Evolutionary conservation across 2,888 invertebrate genomes (phyloP), one percentile per base, ranked within the genome.

Genomic region (Gerosis bhagava): DNA sequence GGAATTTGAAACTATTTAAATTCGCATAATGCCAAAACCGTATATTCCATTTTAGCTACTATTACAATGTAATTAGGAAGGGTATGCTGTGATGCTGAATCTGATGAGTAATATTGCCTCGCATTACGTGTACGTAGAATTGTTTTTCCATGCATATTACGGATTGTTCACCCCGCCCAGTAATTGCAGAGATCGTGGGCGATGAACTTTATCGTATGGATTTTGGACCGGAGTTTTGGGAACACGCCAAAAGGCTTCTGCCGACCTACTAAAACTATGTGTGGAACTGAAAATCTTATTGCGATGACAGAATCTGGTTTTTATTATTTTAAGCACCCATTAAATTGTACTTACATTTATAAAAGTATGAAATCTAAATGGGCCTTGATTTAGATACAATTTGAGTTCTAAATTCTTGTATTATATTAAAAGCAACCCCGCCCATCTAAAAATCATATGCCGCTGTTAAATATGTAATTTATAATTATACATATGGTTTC

Each of bases 151-250:
- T 62, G 62, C 63, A 62, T 50, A 58, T 55, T 61, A 65, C 63
- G 69, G 71, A 69, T 70, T 77, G 67, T 77, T 77, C 76, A 79
- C 71, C 76, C 62, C 69, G 59, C 46, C 57, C 24, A 29, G 44
- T 36, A 16, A 57, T 56, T 61, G 61, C 50, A 61, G 59, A 64
- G 74, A 67, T 70, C 70, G 73, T 70, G 75, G 73, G 73, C 76
- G 67, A 63, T 75, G 72, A 72, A 73, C 67, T 45, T 32, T 43
- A 25, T 24, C 26, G 25, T 32, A 37, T 46, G 19, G 51, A 41
- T 43, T 45, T 56, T 53, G 62, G 44, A 45, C 22, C 60, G 60
- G 50, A 43, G 63, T 68, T 36, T 71, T 71, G 67, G 73, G 62
- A 45, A 54, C 56, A 46, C 55, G 68, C 72, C 71, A 67, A 36